phyloP scores from a whole-genome alignment of 2,888 invertebrate species.

The Drosophila barbarae region DNA sequence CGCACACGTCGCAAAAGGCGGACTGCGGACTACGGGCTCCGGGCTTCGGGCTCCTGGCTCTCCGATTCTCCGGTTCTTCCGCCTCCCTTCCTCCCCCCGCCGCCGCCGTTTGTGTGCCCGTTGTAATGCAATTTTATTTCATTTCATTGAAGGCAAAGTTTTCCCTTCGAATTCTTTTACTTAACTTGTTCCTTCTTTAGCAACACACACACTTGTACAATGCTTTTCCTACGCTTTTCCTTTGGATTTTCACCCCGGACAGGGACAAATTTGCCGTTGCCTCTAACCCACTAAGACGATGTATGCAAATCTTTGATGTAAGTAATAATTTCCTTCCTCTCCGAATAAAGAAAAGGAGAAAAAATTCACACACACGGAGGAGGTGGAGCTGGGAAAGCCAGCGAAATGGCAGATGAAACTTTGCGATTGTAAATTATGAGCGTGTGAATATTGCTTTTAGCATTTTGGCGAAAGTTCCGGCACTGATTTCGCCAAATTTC shows the following conservation, averaged over 20 bases:
- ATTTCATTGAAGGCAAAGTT: conserved; percentile 73
- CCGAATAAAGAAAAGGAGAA: conserved; percentile 29
- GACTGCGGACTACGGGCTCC: conserved; percentile 10
- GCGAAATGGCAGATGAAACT: conserved; percentile 39
- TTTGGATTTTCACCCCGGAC: conserved; percentile 31
- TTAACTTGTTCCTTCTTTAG: conserved; percentile 53
- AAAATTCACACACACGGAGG: background rate
- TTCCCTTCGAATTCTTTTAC: conserved; percentile 69
- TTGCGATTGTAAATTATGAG: conserved; percentile 67
- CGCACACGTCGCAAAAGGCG: conserved; percentile 51
- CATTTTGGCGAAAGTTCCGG: conserved; percentile 49
- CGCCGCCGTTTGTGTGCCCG: conserved; percentile 57
- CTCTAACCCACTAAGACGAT: conserved; percentile 52
- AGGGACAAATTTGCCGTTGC: conserved; percentile 64
- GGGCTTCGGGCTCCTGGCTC: background rate
- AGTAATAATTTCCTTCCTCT: conserved; percentile 72
- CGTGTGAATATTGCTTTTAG: conserved; percentile 68
- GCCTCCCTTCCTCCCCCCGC: background rate
- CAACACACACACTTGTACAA: conserved; percentile 1
- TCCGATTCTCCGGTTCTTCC: background rate
- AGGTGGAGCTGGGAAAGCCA: conserved; percentile 7
- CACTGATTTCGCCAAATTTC: conserved; percentile 39
- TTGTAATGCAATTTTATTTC: conserved; percentile 74
- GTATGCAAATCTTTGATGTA: conserved; percentile 74
- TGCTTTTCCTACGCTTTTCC: background rate